Conservation (phyloP, 2,797 vertebrate species). For the Takifugu rubripes region DNA sequence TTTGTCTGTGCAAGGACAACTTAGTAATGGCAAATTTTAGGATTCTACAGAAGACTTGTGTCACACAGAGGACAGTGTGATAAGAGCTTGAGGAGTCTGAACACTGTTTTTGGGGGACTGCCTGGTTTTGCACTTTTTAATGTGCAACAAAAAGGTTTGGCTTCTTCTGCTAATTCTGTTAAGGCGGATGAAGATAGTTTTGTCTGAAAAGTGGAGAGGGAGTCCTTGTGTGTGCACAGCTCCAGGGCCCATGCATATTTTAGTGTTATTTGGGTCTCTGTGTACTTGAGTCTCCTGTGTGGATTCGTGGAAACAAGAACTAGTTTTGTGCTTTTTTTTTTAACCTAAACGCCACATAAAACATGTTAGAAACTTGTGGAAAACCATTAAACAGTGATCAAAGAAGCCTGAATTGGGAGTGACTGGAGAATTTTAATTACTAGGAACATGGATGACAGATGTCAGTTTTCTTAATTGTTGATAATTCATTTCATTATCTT, state of each 20-base stretch:
- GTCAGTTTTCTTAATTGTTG: too few relatives aligned
- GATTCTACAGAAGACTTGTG: background rate
- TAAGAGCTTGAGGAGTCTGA: background rate
- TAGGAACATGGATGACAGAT: too few relatives aligned
- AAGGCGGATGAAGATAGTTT: slow-evolving; percentile 7
- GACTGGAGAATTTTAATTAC: too few relatives aligned
- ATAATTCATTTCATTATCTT: too few relatives aligned
- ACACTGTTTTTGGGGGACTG: background rate
- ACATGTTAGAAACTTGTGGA: background rate
- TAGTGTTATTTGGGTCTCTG: slow-evolving; percentile 37
- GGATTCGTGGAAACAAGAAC: slow-evolving; percentile 24
- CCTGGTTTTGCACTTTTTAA: background rate
- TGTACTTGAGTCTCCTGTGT: slow-evolving; percentile 24
- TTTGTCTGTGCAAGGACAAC: too few relatives aligned
- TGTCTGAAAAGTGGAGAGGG: slow-evolving; percentile 22
- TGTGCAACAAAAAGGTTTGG: background rate
- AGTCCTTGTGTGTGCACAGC: slow-evolving; percentile 31
- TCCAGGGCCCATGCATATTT: slow-evolving; percentile 47
- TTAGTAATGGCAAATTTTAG: too few relatives aligned
- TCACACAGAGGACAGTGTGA: background rate
- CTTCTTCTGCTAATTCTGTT: slow-evolving; percentile 5
- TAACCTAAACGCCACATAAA: slow-evolving; percentile 12
- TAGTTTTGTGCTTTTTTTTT: slow-evolving; percentile 3
- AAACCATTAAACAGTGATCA: slow-evolving; percentile 1
- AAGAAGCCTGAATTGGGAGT: background rate